Conservation (phyloP, 2,888 invertebrate species). For the Brachypalpus laphriformis region DNA sequence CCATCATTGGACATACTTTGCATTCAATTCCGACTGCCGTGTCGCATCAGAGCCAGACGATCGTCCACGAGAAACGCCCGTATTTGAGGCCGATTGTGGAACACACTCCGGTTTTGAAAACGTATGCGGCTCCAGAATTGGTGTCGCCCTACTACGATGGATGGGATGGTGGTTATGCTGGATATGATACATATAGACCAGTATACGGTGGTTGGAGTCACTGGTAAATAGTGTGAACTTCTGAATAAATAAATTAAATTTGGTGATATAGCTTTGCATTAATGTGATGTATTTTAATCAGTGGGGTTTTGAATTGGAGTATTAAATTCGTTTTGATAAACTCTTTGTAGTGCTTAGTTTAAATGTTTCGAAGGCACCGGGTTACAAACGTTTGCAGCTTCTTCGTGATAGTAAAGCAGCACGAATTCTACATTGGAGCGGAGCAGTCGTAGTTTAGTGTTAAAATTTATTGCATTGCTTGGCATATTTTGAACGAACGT, state of each 20-base stretch:
- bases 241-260: slow-evolving; percentile 31
- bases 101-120: slow-evolving; percentile 77
- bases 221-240: slow-evolving; percentile 24
- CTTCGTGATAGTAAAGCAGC: no score
- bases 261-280: neutral
- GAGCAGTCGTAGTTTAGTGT: no score
- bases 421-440: no score
- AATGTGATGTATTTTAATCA: neutral
- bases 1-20: slow-evolving; percentile 79
- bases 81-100: slow-evolving; percentile 79
- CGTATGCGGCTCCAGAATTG: slow-evolving; percentile 74
- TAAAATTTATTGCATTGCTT: no score
- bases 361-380: no score
- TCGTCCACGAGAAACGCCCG: slow-evolving; percentile 81
- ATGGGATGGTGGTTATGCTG: slow-evolving; percentile 37
- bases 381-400: no score
- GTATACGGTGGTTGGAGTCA: slow-evolving; percentile 75
- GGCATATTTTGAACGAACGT: no score
- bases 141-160: slow-evolving; percentile 54
- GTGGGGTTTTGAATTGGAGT: no score
- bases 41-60: slow-evolving; percentile 81
- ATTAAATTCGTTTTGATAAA: no score
- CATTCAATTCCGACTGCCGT: slow-evolving; percentile 79
- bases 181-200: slow-evolving; percentile 60
- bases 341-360: no score